phyloP scores from a whole-genome alignment of 2,113 vertebrate species.

The Leuciscus idus region DNA sequence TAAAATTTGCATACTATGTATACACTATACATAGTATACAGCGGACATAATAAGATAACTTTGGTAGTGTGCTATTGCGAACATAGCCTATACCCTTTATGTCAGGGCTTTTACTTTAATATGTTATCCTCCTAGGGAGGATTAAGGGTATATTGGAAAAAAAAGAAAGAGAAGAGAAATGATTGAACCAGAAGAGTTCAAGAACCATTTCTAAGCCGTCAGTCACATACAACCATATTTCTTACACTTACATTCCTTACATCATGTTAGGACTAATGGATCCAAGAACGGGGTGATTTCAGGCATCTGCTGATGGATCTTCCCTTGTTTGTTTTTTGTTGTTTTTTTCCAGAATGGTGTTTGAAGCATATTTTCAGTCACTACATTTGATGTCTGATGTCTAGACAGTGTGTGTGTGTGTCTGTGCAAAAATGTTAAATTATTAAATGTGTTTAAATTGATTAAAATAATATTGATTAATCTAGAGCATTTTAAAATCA shows the following conservation, averaged over 20 bases:
- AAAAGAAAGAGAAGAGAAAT: not conserved
- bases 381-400: too few relatives aligned
- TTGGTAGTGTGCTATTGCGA: not conserved
- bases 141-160: not conserved
- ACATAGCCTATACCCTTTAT: not conserved
- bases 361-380: too few relatives aligned
- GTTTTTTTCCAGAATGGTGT: too few relatives aligned
- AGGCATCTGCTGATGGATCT: not conserved
- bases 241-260: not conserved
- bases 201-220: not conserved
- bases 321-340: too few relatives aligned
- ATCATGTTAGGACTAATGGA: not conserved
- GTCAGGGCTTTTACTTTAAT: not conserved
- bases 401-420: too few relatives aligned
- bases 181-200: slow-evolving; percentile 7
- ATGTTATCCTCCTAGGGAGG: not conserved
- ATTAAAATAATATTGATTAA: not conserved
- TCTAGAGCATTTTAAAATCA: not conserved
- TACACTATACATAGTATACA: not conserved
- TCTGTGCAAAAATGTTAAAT: too few relatives aligned
- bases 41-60: not conserved
- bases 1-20: not conserved
- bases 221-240: not conserved
- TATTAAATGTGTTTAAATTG: not conserved
- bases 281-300: not conserved